Conservation (phyloP, 2,888 invertebrate genomes). For the Netelia fuscicornis region DNA sequence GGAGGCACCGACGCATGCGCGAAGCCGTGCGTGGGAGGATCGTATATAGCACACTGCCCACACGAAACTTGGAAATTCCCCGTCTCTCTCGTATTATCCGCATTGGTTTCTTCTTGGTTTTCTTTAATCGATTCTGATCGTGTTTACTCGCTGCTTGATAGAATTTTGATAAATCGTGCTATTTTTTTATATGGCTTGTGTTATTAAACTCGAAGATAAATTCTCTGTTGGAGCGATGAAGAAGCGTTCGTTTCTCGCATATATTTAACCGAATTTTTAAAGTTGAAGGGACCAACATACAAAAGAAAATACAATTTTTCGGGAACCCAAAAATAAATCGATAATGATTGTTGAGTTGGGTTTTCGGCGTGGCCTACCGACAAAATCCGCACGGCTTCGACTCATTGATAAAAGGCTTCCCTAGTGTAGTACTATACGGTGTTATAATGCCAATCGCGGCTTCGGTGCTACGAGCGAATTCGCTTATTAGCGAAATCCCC, state of each 20-base stretch:
- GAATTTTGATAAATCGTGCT: background rate
- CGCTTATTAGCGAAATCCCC: constrained; percentile 79
- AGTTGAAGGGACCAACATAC: no score
- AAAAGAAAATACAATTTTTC: background rate
- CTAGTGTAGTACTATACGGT: background rate
- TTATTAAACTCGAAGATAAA: no score
- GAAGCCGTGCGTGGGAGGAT: constrained; percentile 79
- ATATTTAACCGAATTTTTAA: no score
- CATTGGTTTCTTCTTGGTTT: background rate
- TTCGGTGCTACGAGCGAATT: constrained; percentile 62
- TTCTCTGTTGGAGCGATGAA: no score
- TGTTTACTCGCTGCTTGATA: constrained; percentile 37
- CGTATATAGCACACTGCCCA: constrained; percentile 78
- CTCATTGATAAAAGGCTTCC: constrained; percentile 33
- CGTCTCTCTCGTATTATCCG: constrained; percentile 5
- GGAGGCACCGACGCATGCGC: constrained; percentile 83
- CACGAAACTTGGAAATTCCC: constrained; percentile 34
- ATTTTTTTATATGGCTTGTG: constrained; percentile 24
- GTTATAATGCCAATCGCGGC: constrained; percentile 36
- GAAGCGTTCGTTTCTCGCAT: no score
- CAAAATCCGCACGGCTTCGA: constrained; percentile 37
- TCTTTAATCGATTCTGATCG: background rate
- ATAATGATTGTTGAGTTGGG: constrained; percentile 70
- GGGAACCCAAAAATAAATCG: constrained; percentile 70
- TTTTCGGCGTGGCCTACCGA: constrained; percentile 38